These are phyloP conservation scores for Semaprochilodus insignis DNA, from an alignment of 2,797 vertebrate species.

Conservation along the genomic window DNA sequence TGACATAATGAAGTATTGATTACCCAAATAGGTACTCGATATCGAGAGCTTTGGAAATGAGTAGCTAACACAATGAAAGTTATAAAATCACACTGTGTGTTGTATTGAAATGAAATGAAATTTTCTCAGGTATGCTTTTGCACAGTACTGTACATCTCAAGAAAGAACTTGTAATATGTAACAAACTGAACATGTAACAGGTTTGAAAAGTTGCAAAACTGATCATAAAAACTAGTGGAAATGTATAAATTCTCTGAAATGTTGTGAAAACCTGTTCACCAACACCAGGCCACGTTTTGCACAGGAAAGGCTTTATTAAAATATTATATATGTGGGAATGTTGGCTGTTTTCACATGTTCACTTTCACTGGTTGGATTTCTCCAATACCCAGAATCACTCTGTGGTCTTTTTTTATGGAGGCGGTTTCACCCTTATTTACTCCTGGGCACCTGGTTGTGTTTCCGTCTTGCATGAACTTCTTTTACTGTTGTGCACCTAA, in stretches of 20 bases:
- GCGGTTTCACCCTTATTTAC: slow-evolving; percentile 10
- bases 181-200: not conserved
- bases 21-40: no score
- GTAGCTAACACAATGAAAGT: no score
- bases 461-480: slow-evolving; percentile 32
- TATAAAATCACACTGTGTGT: no score
- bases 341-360: slow-evolving; percentile 44
- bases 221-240: not conserved
- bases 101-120: no score
- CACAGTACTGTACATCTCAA: not conserved
- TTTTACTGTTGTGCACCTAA: slow-evolving; percentile 23
- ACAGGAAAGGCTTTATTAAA: slow-evolving; percentile 32
- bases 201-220: not conserved
- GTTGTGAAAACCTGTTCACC: not conserved
- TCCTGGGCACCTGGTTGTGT: not conserved
- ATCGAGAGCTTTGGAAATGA: no score
- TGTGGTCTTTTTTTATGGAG: not conserved
- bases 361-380: not conserved
- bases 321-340: slow-evolving; percentile 40
- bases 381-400: not conserved
- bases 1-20: no score
- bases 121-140: not conserved
- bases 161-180: not conserved
- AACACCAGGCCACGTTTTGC: slow-evolving; percentile 10
- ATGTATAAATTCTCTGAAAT: not conserved